A percentile compares a stretch with the other conserved stretches of the same genome.
Conservation (phyloP, 2,797 vertebrate species). For the Crossoptilon crossoptilon region DNA sequence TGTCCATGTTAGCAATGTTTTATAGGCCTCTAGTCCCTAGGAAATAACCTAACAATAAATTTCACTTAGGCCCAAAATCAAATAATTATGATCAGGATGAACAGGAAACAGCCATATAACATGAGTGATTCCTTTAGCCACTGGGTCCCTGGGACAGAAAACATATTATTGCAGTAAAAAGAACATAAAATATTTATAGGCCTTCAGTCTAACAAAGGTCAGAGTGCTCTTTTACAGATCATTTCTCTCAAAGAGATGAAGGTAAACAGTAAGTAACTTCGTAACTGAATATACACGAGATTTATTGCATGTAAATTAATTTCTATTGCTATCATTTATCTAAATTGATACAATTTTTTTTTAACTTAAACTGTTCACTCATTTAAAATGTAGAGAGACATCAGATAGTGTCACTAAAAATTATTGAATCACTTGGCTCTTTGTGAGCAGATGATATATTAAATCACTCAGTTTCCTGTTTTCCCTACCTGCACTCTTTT, state of each 20-base stretch:
- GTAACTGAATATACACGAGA: neutral
- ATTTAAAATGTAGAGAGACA: neutral
- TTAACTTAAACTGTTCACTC: neutral
- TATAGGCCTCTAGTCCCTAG: neutral
- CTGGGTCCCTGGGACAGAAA: conserved; percentile 4
- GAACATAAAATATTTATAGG: conserved; percentile 49
- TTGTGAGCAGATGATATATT: neutral
- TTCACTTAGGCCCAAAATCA: conserved; percentile 7
- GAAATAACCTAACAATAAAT: neutral
- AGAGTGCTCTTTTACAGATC: conserved; percentile 13
- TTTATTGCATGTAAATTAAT: neutral
- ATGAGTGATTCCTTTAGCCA: neutral
- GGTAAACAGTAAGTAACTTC: neutral
- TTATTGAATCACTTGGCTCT: neutral
- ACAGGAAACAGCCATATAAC: neutral
- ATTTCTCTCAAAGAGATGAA: neutral
- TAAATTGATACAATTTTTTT: neutral
- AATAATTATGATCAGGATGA: neutral
- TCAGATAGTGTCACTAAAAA: neutral
- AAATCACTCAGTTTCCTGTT: neutral
- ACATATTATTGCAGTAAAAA: conserved; percentile 31
- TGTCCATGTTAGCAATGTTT: neutral
- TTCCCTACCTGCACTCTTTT: neutral
- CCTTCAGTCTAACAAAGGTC: conserved; percentile 34
- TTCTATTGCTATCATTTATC: neutral